Evolutionary conservation across 2,113 vertebrate species (phyloP).

Genomic region (Gallinago undulata): DNA sequence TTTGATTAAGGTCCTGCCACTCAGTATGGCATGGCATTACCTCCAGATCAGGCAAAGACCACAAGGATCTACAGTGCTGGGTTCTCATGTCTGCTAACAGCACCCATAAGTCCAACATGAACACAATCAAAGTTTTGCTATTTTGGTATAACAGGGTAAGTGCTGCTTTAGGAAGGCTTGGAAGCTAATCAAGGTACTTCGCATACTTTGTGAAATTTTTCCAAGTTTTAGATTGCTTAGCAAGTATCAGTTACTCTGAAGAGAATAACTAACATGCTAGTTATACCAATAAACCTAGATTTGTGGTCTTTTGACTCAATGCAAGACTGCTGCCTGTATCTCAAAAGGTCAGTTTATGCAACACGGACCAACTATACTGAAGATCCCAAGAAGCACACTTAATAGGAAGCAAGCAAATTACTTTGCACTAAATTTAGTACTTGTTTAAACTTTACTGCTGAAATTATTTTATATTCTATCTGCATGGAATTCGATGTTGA

Average conservation of each 20-base stretch:
- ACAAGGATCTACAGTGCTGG: not conserved
- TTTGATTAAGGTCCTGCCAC: not conserved
- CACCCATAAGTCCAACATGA: not conserved
- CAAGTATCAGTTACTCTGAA: not conserved
- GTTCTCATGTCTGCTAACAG: not conserved
- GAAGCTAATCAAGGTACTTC: not conserved
- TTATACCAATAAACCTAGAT: not conserved
- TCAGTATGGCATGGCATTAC: not conserved
- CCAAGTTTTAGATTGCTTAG: not conserved
- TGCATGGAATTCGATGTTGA: not conserved
- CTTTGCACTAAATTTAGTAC: not conserved
- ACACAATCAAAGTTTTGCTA: not conserved
- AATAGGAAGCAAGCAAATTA: not conserved
- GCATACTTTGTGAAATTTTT: not conserved
- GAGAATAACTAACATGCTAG: not conserved
- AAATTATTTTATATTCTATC: not conserved
- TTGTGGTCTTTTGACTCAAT: not conserved
- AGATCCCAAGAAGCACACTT: not conserved
- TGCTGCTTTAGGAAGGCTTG: not conserved
- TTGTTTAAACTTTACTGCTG: not conserved
- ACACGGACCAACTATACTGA: rapidly evolving
- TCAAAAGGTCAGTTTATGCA: not conserved
- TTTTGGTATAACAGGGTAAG: not conserved
- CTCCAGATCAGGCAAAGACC: not conserved
- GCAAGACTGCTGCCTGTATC: not conserved